phyloP scores from a whole-genome alignment of 2,113 vertebrate genomes.

The Strigops habroptila region DNA sequence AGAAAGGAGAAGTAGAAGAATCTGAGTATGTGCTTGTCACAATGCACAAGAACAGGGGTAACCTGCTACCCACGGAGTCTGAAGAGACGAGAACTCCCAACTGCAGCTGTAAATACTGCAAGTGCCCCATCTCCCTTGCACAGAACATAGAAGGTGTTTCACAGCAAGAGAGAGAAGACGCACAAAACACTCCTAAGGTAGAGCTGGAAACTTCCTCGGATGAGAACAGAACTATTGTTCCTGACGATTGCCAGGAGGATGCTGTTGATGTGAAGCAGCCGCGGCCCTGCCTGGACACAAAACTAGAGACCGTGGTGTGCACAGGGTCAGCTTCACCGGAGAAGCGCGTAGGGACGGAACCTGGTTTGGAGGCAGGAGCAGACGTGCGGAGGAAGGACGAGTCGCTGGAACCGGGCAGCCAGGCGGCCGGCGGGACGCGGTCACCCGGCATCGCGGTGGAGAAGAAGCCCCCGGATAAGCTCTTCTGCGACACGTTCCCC shows the following conservation, averaged over 20 bases:
- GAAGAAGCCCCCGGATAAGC: slow-evolving; percentile 93
- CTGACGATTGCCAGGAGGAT: slow-evolving; percentile 68
- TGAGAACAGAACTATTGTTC: slow-evolving; percentile 49
- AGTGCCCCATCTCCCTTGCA: slow-evolving; percentile 69
- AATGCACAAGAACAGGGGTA: slow-evolving; percentile 89
- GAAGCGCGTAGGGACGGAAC: slow-evolving; percentile 44
- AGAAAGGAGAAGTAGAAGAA: slow-evolving; percentile 95
- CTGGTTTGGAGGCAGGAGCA: slow-evolving; percentile 28
- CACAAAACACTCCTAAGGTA: slow-evolving; percentile 72
- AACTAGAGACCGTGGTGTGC: slow-evolving; percentile 78
- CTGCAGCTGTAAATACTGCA: slow-evolving; percentile 83
- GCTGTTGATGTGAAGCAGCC: slow-evolving; percentile 44
- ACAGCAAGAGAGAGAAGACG: slow-evolving; percentile 58
- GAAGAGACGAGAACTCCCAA: slow-evolving; percentile 76
- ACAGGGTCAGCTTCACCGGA: slow-evolving; percentile 77
- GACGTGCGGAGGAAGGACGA: slow-evolving; percentile 51
- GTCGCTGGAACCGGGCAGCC: slow-evolving; percentile 31
- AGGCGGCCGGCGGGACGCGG: slow-evolving; percentile 40
- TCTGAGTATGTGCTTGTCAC: slow-evolving; percentile 96
- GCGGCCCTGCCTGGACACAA: slow-evolving; percentile 69
- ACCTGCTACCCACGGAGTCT: slow-evolving; percentile 77
- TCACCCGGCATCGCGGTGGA: slow-evolving; percentile 74
- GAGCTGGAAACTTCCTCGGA: slow-evolving; percentile 66
- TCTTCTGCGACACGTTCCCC: slow-evolving; percentile 47
- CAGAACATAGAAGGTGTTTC: slow-evolving; percentile 59